These are phyloP conservation scores for Pachliopta kotzebuea DNA, from an alignment of 2,888 invertebrate genomes.

Conservation along the genomic window DNA sequence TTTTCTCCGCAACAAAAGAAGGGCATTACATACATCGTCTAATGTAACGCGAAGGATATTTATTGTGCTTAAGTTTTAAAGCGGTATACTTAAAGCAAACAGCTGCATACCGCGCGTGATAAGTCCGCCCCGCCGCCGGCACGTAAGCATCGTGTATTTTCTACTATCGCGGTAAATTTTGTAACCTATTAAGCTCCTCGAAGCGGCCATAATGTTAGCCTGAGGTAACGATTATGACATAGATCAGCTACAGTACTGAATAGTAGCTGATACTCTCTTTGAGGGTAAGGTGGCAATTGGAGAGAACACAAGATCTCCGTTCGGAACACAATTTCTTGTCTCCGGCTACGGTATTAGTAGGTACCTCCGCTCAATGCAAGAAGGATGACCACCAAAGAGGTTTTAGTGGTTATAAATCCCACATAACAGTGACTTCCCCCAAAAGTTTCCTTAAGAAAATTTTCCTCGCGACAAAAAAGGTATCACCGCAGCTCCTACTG, in stretches of 20 bases:
- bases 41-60: constrained; percentile 21
- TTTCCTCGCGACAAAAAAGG: too few species aligned
- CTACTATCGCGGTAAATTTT: constrained; percentile 78
- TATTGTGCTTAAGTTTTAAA: constrained; percentile 33
- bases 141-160: constrained; percentile 76
- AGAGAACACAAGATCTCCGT: too few species aligned
- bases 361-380: too few species aligned
- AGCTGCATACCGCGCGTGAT: constrained; percentile 64
- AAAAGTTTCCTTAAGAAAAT: too few species aligned
- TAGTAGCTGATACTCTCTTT: not conserved
- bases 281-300: too few species aligned
- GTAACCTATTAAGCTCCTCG: constrained; percentile 78
- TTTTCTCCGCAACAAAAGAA: too few species aligned
- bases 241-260: constrained; percentile 48
- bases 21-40: not conserved
- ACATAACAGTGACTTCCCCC: too few species aligned
- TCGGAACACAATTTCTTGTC: too few species aligned
- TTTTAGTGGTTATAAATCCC: too few species aligned
- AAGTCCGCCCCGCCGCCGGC: constrained; percentile 63
- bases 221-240: constrained; percentile 75
- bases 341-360: too few species aligned
- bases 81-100: constrained; percentile 50
- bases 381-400: too few species aligned
- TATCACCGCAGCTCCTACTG: too few species aligned
- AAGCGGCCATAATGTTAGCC: constrained; percentile 78